phyloP scores from a whole-genome alignment of 2,113 vertebrate genomes.

The Chlorocebus sabaeus region DNA sequence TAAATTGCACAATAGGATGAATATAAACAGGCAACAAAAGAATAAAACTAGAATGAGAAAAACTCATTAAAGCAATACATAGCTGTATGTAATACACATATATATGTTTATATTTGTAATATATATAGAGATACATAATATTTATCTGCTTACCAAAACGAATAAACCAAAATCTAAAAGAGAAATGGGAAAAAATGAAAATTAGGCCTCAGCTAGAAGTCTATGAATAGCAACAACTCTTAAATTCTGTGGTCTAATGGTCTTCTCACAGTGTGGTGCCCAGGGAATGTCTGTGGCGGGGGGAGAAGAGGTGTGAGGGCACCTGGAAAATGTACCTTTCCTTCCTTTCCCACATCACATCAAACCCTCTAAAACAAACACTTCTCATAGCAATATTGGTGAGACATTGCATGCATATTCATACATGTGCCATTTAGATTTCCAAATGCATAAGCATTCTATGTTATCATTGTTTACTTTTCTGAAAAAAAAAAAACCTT shows the following conservation, averaged over 20 bases:
- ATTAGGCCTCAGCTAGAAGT: not conserved
- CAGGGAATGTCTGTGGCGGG: not conserved
- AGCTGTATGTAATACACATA: not conserved
- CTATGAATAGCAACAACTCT: not conserved
- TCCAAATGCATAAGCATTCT: not conserved
- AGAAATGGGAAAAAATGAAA: not conserved
- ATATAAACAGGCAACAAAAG: conserved; percentile 9
- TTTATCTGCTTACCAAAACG: not conserved
- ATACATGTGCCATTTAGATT: not conserved
- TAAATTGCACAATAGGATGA: not conserved
- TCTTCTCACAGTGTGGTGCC: not conserved
- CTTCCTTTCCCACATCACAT: not conserved
- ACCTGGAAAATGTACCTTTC: not conserved
- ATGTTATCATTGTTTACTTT: not conserved
- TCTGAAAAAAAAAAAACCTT: conserved; percentile 1
- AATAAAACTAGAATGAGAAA: not conserved
- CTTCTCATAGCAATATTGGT: not conserved
- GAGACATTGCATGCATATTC: not conserved
- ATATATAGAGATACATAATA: not conserved
- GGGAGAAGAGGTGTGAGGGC: not conserved
- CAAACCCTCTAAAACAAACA: not conserved
- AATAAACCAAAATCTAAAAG: not conserved
- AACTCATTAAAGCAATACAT: not conserved
- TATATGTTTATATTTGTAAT: not conserved
- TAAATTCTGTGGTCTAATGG: not conserved